These are phyloP conservation scores for Folsomia candida DNA, from an alignment of 2,888 invertebrate species.

Conservation along the genomic window DNA sequence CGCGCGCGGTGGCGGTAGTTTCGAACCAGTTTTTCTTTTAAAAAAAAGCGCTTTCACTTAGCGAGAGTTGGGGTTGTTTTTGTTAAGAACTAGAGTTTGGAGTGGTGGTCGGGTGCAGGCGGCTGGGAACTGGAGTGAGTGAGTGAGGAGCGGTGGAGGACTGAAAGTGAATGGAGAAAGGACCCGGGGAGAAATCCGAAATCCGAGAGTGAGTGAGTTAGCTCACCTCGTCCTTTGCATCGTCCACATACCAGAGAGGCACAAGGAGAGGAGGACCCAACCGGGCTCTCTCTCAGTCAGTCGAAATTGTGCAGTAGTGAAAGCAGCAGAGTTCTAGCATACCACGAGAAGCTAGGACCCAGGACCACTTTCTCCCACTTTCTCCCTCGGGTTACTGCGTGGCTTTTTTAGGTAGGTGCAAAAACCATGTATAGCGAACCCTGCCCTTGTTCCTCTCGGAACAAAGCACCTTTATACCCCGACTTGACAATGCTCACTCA, in stretches of 20 bases:
- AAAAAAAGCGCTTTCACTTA: no score
- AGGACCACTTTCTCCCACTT: neutral
- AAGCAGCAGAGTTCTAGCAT: neutral
- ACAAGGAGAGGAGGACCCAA: neutral
- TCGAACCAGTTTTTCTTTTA: no score
- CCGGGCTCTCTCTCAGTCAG: neutral
- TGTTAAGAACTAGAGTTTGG: neutral
- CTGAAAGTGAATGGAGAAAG: neutral
- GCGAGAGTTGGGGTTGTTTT: no score
- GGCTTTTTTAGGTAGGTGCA: neutral
- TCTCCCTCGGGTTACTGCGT: neutral
- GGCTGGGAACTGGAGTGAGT: neutral
- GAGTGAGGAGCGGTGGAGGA: neutral
- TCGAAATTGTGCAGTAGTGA: neutral
- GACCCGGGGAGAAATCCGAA: neutral
- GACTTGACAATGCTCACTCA: no score
- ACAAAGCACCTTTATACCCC: no score
- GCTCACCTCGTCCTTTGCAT: neutral
- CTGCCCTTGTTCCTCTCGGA: no score
- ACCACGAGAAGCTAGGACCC: slow-evolving; percentile 1
- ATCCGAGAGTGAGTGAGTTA: neutral
- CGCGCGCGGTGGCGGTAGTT: neutral
- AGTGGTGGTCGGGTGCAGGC: no score
- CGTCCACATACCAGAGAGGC: neutral
- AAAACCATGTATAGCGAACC: neutral